Conservation (phyloP, 2,113 vertebrate species). For the Nothoprocta perdicaria region DNA sequence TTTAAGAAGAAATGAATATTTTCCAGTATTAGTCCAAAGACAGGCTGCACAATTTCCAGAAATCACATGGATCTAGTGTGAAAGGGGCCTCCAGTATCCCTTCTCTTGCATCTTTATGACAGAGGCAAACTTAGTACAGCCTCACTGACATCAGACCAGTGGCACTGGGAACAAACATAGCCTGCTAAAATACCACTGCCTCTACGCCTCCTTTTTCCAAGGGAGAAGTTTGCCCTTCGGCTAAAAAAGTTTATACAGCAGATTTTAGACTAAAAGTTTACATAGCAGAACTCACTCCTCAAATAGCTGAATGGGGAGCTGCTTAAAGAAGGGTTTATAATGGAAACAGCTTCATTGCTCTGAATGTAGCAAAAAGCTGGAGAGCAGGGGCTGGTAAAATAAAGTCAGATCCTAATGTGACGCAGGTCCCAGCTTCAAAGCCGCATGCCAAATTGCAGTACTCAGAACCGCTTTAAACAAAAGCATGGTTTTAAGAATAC, state of each 20-base stretch:
- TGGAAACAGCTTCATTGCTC: conserved; percentile 12
- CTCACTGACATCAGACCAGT: neutral
- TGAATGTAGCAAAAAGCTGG: neutral
- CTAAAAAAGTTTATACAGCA: neutral
- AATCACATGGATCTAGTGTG: neutral
- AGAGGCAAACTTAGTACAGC: neutral
- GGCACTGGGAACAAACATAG: neutral
- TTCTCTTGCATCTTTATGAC: neutral
- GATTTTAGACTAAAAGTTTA: neutral
- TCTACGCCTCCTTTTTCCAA: conserved; percentile 21
- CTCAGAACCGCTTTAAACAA: conserved; percentile 17
- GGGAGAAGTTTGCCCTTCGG: neutral
- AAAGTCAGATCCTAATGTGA: neutral
- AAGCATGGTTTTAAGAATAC: neutral
- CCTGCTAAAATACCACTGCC: neutral
- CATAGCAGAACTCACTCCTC: conserved; percentile 28
- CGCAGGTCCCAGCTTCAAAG: neutral
- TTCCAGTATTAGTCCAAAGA: neutral
- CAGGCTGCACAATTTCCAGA: accelerated
- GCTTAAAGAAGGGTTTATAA: conserved; percentile 16
- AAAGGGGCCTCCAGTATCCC: neutral
- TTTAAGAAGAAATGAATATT: neutral
- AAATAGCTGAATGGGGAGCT: conserved; percentile 45
- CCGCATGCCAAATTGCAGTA: neutral
- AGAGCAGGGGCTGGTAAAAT: neutral